phyloP scores from a whole-genome alignment of 2,113 vertebrate species.

The Coptodon rendalli region DNA sequence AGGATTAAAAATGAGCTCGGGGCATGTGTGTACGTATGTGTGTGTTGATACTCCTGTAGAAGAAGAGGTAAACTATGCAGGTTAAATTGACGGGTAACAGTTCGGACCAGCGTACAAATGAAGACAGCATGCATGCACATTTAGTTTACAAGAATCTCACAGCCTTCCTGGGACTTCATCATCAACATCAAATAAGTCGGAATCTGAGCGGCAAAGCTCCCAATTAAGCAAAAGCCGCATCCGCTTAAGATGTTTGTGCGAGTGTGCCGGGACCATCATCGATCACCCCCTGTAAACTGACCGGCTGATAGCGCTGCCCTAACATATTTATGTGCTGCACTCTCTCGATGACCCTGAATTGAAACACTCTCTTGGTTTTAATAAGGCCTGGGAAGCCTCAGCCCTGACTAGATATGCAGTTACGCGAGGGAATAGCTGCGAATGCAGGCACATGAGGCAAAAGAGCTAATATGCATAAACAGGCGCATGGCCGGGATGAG shows the following conservation, averaged over 20 bases:
- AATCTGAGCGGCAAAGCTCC: slow-evolving; percentile 72
- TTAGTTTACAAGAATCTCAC: slow-evolving; percentile 66
- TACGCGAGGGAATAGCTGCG: slow-evolving; percentile 9
- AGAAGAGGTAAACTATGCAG: slow-evolving; percentile 58
- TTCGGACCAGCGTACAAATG: slow-evolving; percentile 63
- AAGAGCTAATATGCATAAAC: slow-evolving; percentile 75
- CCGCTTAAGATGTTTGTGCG: slow-evolving; percentile 75
- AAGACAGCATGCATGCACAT: slow-evolving; percentile 49
- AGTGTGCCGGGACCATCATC: slow-evolving; percentile 70
- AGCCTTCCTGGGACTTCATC: slow-evolving; percentile 66
- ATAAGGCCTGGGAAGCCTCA: slow-evolving; percentile 55
- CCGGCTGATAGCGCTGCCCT: slow-evolving; percentile 64
- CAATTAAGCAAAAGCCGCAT: slow-evolving; percentile 78
- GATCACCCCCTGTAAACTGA: slow-evolving; percentile 70
- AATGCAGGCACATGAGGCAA: slow-evolving; percentile 70
- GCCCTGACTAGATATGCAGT: slow-evolving; percentile 19
- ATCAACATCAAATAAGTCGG: slow-evolving; percentile 62
- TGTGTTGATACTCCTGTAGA: slow-evolving; percentile 6
- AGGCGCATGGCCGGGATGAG: slow-evolving; percentile 57
- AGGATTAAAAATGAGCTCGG: slow-evolving; percentile 55
- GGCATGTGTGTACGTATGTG: slow-evolving; percentile 19
- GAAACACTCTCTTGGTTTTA: slow-evolving; percentile 55
- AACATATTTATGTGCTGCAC: slow-evolving; percentile 73
- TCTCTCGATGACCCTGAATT: slow-evolving; percentile 65
- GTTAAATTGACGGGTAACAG: slow-evolving; percentile 70